These are phyloP conservation scores for Dynastes grantii DNA, from an alignment of 2,888 invertebrate species.

Conservation along the genomic window DNA sequence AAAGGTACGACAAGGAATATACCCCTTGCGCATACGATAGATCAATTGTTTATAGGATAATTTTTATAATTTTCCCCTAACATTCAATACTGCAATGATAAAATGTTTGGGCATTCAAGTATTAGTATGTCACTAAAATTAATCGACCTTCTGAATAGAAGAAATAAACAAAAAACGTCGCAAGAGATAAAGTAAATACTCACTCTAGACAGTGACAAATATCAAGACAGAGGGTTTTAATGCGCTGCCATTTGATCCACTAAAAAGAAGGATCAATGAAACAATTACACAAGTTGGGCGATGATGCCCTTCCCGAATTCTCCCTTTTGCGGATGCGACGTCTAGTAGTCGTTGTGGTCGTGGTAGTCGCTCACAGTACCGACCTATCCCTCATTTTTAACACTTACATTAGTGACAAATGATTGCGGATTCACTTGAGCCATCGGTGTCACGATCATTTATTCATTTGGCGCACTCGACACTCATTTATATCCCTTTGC, in stretches of 20 bases:
- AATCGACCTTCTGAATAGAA: slow-evolving; percentile 25
- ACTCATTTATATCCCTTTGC: slow-evolving; percentile 51
- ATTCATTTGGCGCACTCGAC: slow-evolving; percentile 57
- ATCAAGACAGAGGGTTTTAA: slow-evolving; percentile 48
- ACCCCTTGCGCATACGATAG: too few relatives aligned
- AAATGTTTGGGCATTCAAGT: neutral
- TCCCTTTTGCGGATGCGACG: slow-evolving; percentile 72
- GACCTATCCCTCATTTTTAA: slow-evolving; percentile 67
- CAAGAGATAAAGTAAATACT: slow-evolving; percentile 29
- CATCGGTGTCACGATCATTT: slow-evolving; percentile 57
- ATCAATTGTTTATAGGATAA: neutral
- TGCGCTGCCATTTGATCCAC: slow-evolving; percentile 61
- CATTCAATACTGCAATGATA: neutral
- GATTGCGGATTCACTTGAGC: slow-evolving; percentile 61
- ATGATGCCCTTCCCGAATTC: slow-evolving; percentile 58
- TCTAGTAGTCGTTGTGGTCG: slow-evolving; percentile 53
- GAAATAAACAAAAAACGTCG: slow-evolving; percentile 4
- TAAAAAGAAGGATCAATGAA: slow-evolving; percentile 68
- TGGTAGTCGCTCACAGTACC: slow-evolving; percentile 50
- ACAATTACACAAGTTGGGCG: slow-evolving; percentile 68
- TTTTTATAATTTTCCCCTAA: neutral
- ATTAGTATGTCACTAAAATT: slow-evolving; percentile 4
- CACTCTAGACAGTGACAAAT: slow-evolving; percentile 49
- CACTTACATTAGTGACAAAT: slow-evolving; percentile 71
- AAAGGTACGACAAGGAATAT: too few relatives aligned